phyloP scores from a whole-genome alignment of 1,140 invertebrate species.

The Goniozus legneri region DNA sequence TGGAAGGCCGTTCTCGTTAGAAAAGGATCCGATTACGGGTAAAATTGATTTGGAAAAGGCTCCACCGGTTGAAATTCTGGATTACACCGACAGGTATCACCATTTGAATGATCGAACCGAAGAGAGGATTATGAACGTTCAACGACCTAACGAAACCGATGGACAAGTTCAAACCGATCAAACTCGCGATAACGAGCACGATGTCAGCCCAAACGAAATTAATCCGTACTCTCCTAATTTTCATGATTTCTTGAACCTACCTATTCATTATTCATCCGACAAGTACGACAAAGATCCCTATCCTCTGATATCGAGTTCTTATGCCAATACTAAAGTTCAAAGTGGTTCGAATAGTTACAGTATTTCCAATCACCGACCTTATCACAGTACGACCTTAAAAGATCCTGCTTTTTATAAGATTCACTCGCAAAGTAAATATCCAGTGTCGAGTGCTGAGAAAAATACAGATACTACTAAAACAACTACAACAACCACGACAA shows the following conservation, averaged over 20 bases:
- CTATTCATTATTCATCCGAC: conserved; percentile 64
- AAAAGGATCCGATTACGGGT: conserved; percentile 67
- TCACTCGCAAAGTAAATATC: background rate
- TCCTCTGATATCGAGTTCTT: conserved; percentile 68
- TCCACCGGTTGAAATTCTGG: conserved; percentile 45
- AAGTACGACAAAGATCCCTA: conserved; percentile 61
- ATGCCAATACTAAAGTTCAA: conserved; percentile 70
- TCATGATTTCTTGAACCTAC: conserved; percentile 68
- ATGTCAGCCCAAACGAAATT: conserved; percentile 54
- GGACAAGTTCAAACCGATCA: background rate
- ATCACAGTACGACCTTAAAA: conserved; percentile 44
- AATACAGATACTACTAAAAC: conserved; percentile 36
- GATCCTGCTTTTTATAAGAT: conserved; percentile 28
- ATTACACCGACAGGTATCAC: conserved; percentile 52
- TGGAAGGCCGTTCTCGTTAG: conserved; percentile 67
- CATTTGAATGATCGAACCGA: conserved; percentile 33
- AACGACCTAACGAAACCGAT: conserved; percentile 10
- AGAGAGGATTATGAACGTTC: conserved; percentile 13
- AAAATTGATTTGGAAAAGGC: conserved; percentile 59
- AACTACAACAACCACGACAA: conserved; percentile 25
- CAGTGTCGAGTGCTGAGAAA: conserved; percentile 9
- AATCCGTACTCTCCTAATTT: conserved; percentile 60
- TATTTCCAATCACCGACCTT: conserved; percentile 62
- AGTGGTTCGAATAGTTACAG: conserved; percentile 62
- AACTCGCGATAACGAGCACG: conserved; percentile 42